Conservation (phyloP, 2,113 vertebrate genomes). For the Talpa occidentalis region DNA sequence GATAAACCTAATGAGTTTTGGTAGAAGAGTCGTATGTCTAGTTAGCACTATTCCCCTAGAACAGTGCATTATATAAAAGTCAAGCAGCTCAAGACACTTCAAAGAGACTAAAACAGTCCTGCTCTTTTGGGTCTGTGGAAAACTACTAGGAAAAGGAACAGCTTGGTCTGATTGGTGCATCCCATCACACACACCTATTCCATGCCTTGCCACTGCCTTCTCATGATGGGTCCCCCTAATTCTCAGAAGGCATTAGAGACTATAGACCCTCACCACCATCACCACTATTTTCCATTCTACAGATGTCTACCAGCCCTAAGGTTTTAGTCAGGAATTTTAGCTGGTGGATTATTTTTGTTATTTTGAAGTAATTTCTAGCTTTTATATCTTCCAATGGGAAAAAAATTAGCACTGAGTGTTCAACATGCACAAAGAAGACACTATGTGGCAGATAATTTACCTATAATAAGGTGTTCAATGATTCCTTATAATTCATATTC, state of each 20-base stretch:
- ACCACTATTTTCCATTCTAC: background rate
- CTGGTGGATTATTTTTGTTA: constrained; percentile 9
- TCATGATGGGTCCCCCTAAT: background rate
- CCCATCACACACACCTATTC: background rate
- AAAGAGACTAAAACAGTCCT: background rate
- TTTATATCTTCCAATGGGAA: background rate
- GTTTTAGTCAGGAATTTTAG: background rate
- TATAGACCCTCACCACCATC: too few relatives aligned
- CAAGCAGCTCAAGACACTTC: background rate
- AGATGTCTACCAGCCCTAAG: background rate
- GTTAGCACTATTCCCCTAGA: background rate
- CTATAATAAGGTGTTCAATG: background rate
- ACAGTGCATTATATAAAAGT: background rate
- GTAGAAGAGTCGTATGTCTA: background rate
- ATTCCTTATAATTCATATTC: background rate
- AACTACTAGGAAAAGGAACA: background rate
- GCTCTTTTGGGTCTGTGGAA: background rate
- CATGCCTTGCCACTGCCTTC: background rate
- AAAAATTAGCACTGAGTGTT: background rate
- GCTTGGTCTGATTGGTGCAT: background rate
- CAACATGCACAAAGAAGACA: background rate
- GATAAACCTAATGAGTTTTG: background rate
- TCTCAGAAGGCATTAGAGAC: background rate
- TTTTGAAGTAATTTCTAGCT: background rate
- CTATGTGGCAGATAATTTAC: background rate